Conservation (phyloP, 2,888 invertebrate species). For the Teleiodes luculella region DNA sequence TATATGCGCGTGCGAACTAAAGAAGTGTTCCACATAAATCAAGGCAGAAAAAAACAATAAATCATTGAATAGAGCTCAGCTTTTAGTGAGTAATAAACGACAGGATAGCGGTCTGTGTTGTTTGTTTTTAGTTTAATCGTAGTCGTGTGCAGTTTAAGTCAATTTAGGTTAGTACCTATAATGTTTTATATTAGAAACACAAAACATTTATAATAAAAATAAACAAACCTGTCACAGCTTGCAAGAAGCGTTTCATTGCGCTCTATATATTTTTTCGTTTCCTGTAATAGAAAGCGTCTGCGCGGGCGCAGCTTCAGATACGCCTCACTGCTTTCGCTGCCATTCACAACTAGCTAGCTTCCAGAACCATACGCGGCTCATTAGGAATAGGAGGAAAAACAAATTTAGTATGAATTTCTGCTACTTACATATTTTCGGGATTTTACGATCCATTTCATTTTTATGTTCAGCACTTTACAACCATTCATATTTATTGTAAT, state of each 20-base stretch:
- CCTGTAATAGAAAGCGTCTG: constrained; percentile 11
- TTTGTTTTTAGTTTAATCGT: constrained; percentile 25
- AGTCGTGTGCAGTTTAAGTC: not conserved
- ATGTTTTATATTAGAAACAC: not conserved
- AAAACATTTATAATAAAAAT: not conserved
- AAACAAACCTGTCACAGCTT: not conserved
- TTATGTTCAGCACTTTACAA: not conserved
- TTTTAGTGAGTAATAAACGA: constrained; percentile 43
- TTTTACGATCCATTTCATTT: not conserved
- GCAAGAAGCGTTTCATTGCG: not conserved
- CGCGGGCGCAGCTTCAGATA: constrained; percentile 33
- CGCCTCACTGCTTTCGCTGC: constrained; percentile 25
- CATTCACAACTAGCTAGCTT: constrained; percentile 25
- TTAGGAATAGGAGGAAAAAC: not conserved
- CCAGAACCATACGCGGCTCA: not conserved
- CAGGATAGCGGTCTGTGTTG: constrained; percentile 36
- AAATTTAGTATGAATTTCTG: not conserved
- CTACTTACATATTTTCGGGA: not conserved
- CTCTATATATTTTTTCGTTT: constrained; percentile 3
- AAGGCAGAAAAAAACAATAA: constrained; percentile 49
- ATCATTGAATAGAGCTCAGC: constrained; percentile 41
- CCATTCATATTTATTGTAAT: not conserved
- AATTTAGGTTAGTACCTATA: not conserved
- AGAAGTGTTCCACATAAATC: constrained; percentile 56
- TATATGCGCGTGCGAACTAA: constrained; percentile 45